These are phyloP conservation scores for Drosophila sechellia DNA, from an alignment of 1,140 invertebrate genomes.

Conservation along the genomic window DNA sequence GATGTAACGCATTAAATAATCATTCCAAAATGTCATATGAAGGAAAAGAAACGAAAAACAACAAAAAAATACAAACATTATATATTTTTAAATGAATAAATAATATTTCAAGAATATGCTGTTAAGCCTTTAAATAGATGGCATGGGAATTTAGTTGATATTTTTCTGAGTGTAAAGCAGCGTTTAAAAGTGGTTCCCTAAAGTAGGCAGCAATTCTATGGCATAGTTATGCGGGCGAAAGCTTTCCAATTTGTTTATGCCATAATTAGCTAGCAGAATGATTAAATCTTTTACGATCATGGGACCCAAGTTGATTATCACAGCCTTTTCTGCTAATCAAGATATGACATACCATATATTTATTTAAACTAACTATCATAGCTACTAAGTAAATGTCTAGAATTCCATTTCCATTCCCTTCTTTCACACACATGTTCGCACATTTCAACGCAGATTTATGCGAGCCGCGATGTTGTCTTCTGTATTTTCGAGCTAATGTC, in stretches of 20 bases:
- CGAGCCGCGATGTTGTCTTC: not conserved
- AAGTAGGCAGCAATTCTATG: too few species aligned
- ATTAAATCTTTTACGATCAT: too few species aligned
- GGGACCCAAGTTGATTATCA: too few species aligned
- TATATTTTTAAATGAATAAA: conserved; percentile 58
- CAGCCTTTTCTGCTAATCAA: too few species aligned
- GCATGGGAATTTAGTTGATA: not conserved
- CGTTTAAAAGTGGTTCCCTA: not conserved
- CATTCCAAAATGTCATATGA: conserved; percentile 77
- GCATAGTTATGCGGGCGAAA: too few species aligned
- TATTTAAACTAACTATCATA: not conserved
- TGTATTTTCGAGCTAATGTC: conserved; percentile 5
- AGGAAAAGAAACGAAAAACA: conserved; percentile 41
- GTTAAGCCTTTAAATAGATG: not conserved
- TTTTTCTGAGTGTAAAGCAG: not conserved
- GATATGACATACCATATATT: too few species aligned
- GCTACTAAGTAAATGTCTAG: not conserved
- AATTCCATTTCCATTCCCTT: not conserved
- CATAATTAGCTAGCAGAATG: too few species aligned
- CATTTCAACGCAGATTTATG: conserved; percentile 11
- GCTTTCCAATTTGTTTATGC: too few species aligned
- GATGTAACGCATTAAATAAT: conserved; percentile 74
- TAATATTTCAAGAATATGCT: conserved; percentile 15
- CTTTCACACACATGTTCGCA: too few species aligned
- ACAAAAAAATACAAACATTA: conserved; percentile 37